These are phyloP conservation scores for Unio delphinus DNA, from an alignment of 2,888 invertebrate species.

Conservation along the genomic window DNA sequence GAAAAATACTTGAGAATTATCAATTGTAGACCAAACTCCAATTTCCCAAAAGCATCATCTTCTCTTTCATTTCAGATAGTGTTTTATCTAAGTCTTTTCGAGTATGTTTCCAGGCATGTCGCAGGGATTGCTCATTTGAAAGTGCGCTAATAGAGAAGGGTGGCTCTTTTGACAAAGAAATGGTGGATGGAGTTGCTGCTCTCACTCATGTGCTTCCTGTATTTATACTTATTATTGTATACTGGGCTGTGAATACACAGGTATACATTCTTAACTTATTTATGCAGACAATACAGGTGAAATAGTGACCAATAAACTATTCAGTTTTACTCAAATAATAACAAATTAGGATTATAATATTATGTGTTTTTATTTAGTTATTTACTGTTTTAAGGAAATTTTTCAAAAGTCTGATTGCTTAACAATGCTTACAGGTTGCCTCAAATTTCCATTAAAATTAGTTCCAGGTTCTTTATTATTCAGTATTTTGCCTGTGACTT, in stretches of 20 bases:
- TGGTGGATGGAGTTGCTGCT: slow-evolving; percentile 56
- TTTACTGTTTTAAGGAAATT: too few species aligned
- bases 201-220: slow-evolving; percentile 57
- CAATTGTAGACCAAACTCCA: too few species aligned
- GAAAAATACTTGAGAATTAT: too few species aligned
- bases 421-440: too few species aligned
- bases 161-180: slow-evolving; percentile 48
- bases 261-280: slow-evolving; percentile 22
- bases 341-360: not conserved
- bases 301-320: not conserved
- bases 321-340: not conserved
- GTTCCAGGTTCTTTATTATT: too few species aligned
- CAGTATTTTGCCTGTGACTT: too few species aligned
- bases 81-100: slow-evolving; percentile 37
- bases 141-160: slow-evolving; percentile 44
- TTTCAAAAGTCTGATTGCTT: too few species aligned
- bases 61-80: slow-evolving; percentile 36
- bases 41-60: not conserved
- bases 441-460: too few species aligned
- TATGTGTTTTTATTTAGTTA: too few species aligned
- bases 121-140: slow-evolving; percentile 21
- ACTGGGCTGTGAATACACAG: slow-evolving; percentile 62
- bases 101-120: slow-evolving; percentile 39
- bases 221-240: slow-evolving; percentile 54
- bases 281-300: not conserved